These are phyloP conservation scores for Adoxophyes honmai DNA, from an alignment of 1,140 invertebrate species.

Conservation along the genomic window DNA sequence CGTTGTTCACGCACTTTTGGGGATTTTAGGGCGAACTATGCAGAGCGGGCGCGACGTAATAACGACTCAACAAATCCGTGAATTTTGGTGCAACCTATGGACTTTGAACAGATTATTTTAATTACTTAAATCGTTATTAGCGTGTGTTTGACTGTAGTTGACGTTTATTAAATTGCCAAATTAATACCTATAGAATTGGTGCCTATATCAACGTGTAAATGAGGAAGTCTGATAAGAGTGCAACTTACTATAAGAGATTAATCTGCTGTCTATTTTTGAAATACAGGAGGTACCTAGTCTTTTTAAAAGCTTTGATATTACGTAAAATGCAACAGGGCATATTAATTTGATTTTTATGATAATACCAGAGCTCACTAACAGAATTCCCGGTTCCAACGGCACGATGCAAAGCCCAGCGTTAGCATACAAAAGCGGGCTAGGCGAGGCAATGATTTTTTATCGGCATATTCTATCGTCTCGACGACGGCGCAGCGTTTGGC, in stretches of 20 bases:
- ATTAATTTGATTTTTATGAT: slow-evolving; percentile 58
- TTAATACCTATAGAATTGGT: no score
- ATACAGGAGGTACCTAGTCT: slow-evolving; percentile 10
- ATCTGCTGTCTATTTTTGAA: background rate
- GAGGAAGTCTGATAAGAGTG: no score
- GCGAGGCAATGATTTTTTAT: slow-evolving; percentile 65
- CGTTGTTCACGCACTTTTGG: slow-evolving; percentile 72
- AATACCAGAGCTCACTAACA: slow-evolving; percentile 48
- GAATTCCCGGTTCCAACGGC: slow-evolving; percentile 44
- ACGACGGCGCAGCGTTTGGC: slow-evolving; percentile 23
- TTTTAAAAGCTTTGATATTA: slow-evolving; percentile 18
- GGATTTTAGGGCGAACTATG: slow-evolving; percentile 61
- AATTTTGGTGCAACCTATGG: no score
- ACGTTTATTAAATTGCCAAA: no score
- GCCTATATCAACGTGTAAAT: no score
- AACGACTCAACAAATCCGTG: background rate
- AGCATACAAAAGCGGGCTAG: slow-evolving; percentile 60
- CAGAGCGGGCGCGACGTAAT: slow-evolving; percentile 3
- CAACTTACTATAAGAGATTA: no score
- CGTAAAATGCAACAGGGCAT: slow-evolving; percentile 48
- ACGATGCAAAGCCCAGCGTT: slow-evolving; percentile 62
- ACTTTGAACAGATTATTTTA: no score
- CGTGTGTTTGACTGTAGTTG: no score
- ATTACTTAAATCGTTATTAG: no score
- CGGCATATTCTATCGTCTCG: slow-evolving; percentile 54